Base-by-base conservation (phyloP, 2,113 vertebrate genomes). In the Silurus asotus region DNA sequence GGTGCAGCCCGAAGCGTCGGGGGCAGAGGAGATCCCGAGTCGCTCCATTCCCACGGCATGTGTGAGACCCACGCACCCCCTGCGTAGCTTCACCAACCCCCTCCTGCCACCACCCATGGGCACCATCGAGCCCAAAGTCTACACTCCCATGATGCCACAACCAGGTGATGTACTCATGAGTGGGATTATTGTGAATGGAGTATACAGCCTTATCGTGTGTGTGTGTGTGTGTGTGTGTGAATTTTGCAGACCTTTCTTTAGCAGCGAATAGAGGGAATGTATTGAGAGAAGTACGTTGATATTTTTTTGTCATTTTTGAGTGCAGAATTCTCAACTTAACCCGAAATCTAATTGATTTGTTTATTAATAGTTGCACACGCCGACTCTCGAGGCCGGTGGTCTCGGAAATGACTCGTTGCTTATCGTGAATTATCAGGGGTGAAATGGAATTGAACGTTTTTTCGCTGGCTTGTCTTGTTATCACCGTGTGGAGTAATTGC, bases 51-150 rank as follows among this genome's bases (percentile, higher is more conserved):
- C 97, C 0, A 99, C 98, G 0, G 97, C 97, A 49, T 98, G 97
- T 0, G 97, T 98, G 0, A 93, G 97, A 10, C 98, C 98, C 7
- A 96, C 94, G 0, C 97, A 99, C 82, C 98, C 98, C 0, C 95
- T 99, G 5, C 95, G 97, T 17, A 98, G 97, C 93, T 99, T 99
- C 86, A 96, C 97, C 88, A 97, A 96, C 87, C 96, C 97, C 3
- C 93, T 98, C 91, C 95, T 98, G 93, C 96, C 96, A 64, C 96
- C 97, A 0, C 96, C 97, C 4, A 97, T 97, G 96, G 94, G 95
- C 83, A 94, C 96, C 91, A 96, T 97, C 72, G 97, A 98, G 91
- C 96, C 97, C 11, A 98, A 98, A 91, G 96, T 97, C 90, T 98
- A 97, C 90, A 96, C 94, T 0, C 94, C 96, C 0, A 95, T 96